phyloP scores from a whole-genome alignment of 1,140 invertebrate genomes.

The Ctenoplectra terminalis region DNA sequence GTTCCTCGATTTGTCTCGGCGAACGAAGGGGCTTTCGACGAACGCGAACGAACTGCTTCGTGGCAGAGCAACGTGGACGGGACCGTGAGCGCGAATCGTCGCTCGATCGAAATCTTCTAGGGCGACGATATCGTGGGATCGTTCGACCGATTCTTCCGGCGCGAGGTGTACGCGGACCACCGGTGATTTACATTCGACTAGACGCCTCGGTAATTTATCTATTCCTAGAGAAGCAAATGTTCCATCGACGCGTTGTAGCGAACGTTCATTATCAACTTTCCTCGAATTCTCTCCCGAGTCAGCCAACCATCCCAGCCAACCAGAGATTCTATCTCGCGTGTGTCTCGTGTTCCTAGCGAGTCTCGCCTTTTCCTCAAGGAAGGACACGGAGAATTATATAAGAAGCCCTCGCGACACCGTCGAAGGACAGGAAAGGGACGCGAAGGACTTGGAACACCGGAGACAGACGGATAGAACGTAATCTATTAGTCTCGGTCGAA shows the following conservation, averaged over 20 bases:
- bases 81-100: not conserved
- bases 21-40: not conserved
- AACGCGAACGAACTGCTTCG: not conserved
- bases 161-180: not conserved
- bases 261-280: constrained; percentile 25
- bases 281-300: constrained; percentile 37
- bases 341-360: constrained; percentile 13
- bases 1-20: constrained; percentile 15
- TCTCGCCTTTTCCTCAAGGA: constrained; percentile 32
- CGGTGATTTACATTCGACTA: constrained; percentile 19
- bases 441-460: not conserved
- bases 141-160: not conserved
- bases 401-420: constrained; percentile 19
- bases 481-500: constrained; percentile 62
- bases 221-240: not conserved
- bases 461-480: constrained; percentile 35
- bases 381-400: constrained; percentile 40
- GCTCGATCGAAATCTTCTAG: not conserved
- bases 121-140: not conserved
- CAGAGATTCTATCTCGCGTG: constrained; percentile 28
- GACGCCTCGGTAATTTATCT: constrained; percentile 20
- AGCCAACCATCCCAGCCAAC: not conserved
- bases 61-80: not conserved
- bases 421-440: not conserved
- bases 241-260: not conserved